These are phyloP conservation scores for Pungitius pungitius DNA, from an alignment of 2,113 vertebrate species.

Conservation along the genomic window DNA sequence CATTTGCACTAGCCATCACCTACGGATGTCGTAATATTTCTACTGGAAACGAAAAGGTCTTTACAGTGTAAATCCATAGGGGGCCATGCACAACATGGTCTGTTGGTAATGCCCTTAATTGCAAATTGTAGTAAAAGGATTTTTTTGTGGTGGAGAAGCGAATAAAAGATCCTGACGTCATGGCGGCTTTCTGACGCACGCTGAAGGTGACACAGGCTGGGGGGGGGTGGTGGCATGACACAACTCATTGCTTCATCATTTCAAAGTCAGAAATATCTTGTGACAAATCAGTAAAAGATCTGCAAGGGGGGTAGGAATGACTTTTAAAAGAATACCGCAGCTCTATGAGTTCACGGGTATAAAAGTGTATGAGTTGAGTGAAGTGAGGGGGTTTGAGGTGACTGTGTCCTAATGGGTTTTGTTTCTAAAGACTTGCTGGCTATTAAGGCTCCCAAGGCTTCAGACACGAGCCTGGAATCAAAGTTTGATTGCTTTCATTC, in stretches of 20 bases:
- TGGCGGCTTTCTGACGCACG: slow-evolving; percentile 12
- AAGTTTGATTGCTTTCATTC: slow-evolving; percentile 47
- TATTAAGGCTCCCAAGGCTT: slow-evolving; percentile 45
- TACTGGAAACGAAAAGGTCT: slow-evolving; percentile 6
- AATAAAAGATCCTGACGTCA: slow-evolving; percentile 29
- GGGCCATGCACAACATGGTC: slow-evolving; percentile 9
- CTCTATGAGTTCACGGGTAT: slow-evolving; percentile 1
- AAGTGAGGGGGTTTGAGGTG: slow-evolving; percentile 42
- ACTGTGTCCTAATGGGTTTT: slow-evolving; percentile 48
- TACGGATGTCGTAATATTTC: slow-evolving; percentile 24
- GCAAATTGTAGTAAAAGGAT: slow-evolving; percentile 22
- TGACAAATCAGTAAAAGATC: slow-evolving; percentile 35
- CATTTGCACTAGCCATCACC: slow-evolving; percentile 18
- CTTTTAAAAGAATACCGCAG: slow-evolving; percentile 4
- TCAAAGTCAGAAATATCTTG: slow-evolving; percentile 41
- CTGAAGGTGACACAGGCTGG: slow-evolving; percentile 55
- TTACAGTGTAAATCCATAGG: slow-evolving; percentile 26
- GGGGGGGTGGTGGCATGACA: slow-evolving; percentile 19
- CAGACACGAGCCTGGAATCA: slow-evolving; percentile 47
- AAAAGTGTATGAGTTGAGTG: slow-evolving; percentile 8
- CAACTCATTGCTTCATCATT: slow-evolving; percentile 39
- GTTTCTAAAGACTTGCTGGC: slow-evolving; percentile 31
- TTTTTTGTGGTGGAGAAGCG: slow-evolving; percentile 10
- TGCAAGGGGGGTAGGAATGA: slow-evolving; percentile 20
- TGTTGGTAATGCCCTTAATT: slow-evolving; percentile 28